Conservation (phyloP, 2,113 vertebrate genomes). For the Cnemophilus loriae region DNA sequence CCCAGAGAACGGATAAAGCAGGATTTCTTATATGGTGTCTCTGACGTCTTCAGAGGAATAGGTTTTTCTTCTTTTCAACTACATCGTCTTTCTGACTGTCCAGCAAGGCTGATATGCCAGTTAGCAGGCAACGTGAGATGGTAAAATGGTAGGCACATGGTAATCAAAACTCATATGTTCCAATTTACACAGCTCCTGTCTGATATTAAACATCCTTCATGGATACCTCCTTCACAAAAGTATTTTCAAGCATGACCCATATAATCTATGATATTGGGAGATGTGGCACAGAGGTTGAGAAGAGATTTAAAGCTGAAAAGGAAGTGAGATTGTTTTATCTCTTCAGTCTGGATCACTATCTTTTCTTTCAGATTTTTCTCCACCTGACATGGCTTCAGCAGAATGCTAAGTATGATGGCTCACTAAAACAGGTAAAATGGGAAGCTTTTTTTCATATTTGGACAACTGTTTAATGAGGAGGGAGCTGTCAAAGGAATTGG, state of each 20-base stretch:
- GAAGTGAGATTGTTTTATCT: not conserved
- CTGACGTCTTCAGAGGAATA: not conserved
- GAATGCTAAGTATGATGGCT: not conserved
- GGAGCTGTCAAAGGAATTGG: not conserved
- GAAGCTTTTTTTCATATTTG: not conserved
- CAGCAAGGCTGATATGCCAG: not conserved
- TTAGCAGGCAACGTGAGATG: not conserved
- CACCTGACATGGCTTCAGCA: not conserved
- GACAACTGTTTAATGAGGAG: not conserved
- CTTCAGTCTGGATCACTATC: not conserved
- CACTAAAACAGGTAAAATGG: not conserved
- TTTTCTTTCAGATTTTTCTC: not conserved
- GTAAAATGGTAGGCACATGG: not conserved
- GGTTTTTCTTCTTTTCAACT: not conserved
- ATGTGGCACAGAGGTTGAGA: not conserved
- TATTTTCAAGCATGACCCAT: not conserved
- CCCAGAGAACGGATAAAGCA: not conserved
- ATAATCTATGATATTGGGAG: not conserved
- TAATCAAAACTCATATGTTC: not conserved
- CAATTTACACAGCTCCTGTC: not conserved
- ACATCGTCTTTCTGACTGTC: not conserved
- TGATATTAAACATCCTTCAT: not conserved
- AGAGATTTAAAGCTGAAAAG: not conserved
- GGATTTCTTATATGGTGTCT: not conserved
- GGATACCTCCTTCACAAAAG: not conserved